Evolutionary conservation across 2,888 invertebrate genomes (phyloP).

Genomic region (Lycia hirtaria): DNA sequence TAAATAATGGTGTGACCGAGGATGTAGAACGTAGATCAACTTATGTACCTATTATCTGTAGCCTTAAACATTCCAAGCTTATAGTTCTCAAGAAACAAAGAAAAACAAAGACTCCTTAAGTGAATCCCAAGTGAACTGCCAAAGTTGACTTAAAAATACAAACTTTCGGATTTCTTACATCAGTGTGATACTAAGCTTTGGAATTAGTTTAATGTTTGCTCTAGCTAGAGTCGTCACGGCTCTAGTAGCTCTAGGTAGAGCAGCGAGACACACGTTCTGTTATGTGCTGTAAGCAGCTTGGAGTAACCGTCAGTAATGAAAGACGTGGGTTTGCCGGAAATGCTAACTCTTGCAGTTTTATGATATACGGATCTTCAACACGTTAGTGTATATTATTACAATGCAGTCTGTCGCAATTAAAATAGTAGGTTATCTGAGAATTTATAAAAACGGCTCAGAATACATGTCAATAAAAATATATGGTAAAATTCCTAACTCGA

Average conservation of each 20-base stretch:
- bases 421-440: too few relatives aligned
- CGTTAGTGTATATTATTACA: too few relatives aligned
- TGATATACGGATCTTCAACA: neutral
- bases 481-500: too few relatives aligned
- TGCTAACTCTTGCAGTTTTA: neutral
- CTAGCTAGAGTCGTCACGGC: conserved; percentile 19
- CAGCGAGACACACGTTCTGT: conserved; percentile 43
- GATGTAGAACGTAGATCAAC: too few relatives aligned
- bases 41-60: too few relatives aligned
- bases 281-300: conserved; percentile 48
- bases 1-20: too few relatives aligned
- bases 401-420: too few relatives aligned
- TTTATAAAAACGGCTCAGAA: too few relatives aligned
- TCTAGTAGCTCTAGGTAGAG: conserved; percentile 4
- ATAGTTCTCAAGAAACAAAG: too few relatives aligned
- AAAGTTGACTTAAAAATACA: neutral
- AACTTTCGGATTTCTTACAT: conserved; percentile 8
- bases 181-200: conserved; percentile 29
- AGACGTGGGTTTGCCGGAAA: neutral
- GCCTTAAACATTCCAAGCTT: too few relatives aligned
- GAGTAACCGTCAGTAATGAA: conserved; percentile 48
- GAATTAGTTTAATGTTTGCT: conserved; percentile 69
- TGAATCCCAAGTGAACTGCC: neutral
- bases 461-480: too few relatives aligned
- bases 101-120: neutral